Percentiles rank a stretch among this genome's conserved stretches.
phyloP scores from a whole-genome alignment of 2,888 invertebrate species.

The Cephus sareptanus region DNA sequence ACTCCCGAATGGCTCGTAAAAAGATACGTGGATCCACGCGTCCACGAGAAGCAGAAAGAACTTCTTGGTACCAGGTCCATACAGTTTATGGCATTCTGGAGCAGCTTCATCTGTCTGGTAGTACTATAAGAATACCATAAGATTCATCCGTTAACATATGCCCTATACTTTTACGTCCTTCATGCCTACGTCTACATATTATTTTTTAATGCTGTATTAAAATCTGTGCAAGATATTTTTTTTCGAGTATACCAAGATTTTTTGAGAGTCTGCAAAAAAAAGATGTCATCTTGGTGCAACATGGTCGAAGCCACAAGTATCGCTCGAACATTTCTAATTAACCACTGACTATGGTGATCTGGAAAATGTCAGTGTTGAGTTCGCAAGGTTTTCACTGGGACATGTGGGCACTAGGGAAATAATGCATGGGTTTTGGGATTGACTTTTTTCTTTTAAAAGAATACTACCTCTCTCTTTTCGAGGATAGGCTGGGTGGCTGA shows the following conservation, averaged over 20 bases:
- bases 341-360: slow-evolving; percentile 34
- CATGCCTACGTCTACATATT: neutral
- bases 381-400: neutral
- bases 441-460: neutral
- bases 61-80: neutral
- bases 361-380: slow-evolving; percentile 35
- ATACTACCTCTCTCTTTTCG: neutral
- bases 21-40: slow-evolving; percentile 25
- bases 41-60: neutral
- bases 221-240: neutral
- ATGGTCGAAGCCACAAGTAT: slow-evolving; percentile 27
- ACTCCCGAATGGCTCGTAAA: slow-evolving; percentile 34
- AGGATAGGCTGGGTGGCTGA: neutral
- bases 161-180: neutral
- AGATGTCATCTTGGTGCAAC: slow-evolving; percentile 20
- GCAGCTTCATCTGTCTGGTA: slow-evolving; percentile 16
- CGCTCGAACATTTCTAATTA: slow-evolving; percentile 37
- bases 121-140: neutral
- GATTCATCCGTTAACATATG: neutral
- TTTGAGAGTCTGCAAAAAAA: neutral
- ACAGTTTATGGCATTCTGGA: neutral
- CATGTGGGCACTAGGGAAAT: neutral
- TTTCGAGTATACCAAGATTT: neutral
- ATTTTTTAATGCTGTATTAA: neutral
- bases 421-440: neutral